Base-by-base conservation (phyloP, 2,888 invertebrate species). In the Parnassius glacialis region DNA sequence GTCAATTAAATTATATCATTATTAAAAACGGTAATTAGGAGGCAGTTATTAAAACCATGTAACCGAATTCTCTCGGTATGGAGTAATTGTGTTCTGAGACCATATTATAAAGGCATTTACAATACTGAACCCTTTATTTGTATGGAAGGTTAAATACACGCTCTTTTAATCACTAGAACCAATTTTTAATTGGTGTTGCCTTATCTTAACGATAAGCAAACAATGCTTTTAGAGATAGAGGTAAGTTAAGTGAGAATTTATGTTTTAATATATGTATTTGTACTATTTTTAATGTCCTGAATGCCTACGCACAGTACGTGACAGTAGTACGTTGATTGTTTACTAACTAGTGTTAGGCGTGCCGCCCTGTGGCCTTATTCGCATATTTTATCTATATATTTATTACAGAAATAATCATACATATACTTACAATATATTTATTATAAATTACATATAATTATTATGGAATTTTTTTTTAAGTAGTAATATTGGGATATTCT, bases 231-330 rank as follows among this genome's bases (percentile, higher is more conserved):
- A 56, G 50, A 73, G 68, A 80, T 84, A 85, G 80, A 74, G 74
- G 62, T 65, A 58, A 63, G 69, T 74, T 84, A 86, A 89, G 87
- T 87, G 87, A 85, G 78, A 85, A 88, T 86, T 82, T 85, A 85
- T 88, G 87, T 88, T 82, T 78, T 74, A 71, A 72, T 73, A 70
- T 64, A 65, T 57, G 53, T 59, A 48, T 64, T 64, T 63, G 66
- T 59, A 65, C 58, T 60, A 62, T 71, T 74, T 72, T 71, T 70
- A 68, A 59, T 66, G 64, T 66, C 62, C 65, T 59, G 16, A 59
- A 52, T 55, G 47, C 63, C 63, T 59, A 56, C 63, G 59, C 59
- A 52, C n/a, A 7, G 52, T 20, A 56, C 56, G 63, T 59, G 63
- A 57, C 41, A 52, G 55, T 44, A 54, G 13, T 48, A 48, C 13